Conservation (phyloP, 2,888 invertebrate species). For the Pegoplata infirma region DNA sequence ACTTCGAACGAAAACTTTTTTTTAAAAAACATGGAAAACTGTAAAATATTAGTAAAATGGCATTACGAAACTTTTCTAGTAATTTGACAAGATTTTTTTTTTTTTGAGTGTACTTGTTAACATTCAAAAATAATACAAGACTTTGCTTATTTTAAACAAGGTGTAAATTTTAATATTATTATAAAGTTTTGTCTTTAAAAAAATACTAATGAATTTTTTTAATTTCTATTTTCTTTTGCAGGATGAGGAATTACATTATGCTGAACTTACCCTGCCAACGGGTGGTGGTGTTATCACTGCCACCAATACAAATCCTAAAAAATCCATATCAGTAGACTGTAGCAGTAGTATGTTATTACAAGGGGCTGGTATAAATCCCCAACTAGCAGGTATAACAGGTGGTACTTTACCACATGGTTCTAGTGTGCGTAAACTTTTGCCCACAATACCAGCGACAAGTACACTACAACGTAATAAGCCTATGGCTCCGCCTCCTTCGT, state of each 20-base stretch:
- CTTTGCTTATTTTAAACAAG: slow-evolving; percentile 10
- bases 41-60: too few species aligned
- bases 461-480: slow-evolving; percentile 75
- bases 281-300: slow-evolving; percentile 57
- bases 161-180: slow-evolving; percentile 38
- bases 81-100: not conserved
- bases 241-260: slow-evolving; percentile 78
- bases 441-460: slow-evolving; percentile 72
- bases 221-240: slow-evolving; percentile 49
- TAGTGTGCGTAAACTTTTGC: slow-evolving; percentile 74
- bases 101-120: too few species aligned
- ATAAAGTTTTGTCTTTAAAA: slow-evolving; percentile 32
- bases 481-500: slow-evolving; percentile 73
- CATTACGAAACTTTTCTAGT: too few species aligned
- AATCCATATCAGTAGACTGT: slow-evolving; percentile 68
- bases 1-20: too few species aligned
- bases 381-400: slow-evolving; percentile 38
- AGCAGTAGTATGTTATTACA: slow-evolving; percentile 68
- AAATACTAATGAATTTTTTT: slow-evolving; percentile 41
- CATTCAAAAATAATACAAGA: too few species aligned
- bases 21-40: too few species aligned
- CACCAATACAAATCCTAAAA: slow-evolving; percentile 63
- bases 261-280: slow-evolving; percentile 74
- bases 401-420: slow-evolving; percentile 73
- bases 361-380: slow-evolving; percentile 65